Evolutionary conservation across 2,888 invertebrate species (phyloP).

Genomic region (Acanthosoma haemorrhoidale): DNA sequence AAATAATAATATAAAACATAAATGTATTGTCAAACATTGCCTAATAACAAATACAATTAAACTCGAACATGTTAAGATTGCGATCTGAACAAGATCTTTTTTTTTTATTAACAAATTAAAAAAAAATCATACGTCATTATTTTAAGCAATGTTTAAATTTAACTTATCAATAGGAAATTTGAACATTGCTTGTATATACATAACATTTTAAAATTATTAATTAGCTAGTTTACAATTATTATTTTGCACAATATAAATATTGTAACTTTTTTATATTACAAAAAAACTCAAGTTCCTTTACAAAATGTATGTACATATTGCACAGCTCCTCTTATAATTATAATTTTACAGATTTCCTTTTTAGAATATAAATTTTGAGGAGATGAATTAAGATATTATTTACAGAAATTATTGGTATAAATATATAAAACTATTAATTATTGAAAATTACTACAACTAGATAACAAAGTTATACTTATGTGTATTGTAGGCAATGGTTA

Average conservation of each 20-base stretch:
- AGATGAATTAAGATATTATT: neutral
- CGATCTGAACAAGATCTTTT: neutral
- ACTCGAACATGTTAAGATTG: neutral
- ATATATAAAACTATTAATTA: conserved; percentile 19
- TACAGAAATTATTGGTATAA: conserved; percentile 20
- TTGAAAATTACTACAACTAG: conserved; percentile 11
- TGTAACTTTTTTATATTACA: neutral
- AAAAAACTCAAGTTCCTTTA: conserved; percentile 11
- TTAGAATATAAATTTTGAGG: conserved; percentile 11
- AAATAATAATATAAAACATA: neutral
- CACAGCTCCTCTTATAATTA: neutral
- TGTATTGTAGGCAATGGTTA: conserved; percentile 23
- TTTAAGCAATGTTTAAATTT: too few relatives aligned
- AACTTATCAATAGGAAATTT: too few relatives aligned
- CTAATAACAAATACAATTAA: neutral
- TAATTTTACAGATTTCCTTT: conserved; percentile 3
- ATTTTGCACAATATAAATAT: too few relatives aligned
- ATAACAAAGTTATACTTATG: conserved; percentile 18
- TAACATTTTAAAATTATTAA: too few relatives aligned
- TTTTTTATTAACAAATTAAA: neutral
- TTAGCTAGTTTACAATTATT: too few relatives aligned
- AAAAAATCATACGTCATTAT: too few relatives aligned
- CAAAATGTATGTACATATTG: neutral
- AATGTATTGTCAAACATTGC: conserved; percentile 29
- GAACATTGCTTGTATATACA: too few relatives aligned